Evolutionary conservation across 2,113 vertebrate species (phyloP).

Genomic region (Dolichotis patagonum): DNA sequence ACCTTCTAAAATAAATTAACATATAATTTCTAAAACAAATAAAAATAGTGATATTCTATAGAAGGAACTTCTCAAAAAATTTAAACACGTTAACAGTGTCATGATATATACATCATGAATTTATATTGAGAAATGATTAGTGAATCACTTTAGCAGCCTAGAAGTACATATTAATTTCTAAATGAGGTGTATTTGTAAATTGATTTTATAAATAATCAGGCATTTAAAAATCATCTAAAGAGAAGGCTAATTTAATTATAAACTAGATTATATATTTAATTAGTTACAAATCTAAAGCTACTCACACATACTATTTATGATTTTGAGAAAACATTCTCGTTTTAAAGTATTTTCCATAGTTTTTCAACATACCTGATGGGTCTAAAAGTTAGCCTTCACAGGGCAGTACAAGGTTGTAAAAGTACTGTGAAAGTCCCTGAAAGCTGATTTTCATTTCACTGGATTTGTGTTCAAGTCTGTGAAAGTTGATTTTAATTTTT

Average conservation of each 20-base stretch:
- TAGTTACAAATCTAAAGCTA: neutral
- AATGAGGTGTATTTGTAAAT: neutral
- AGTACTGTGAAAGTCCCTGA: neutral
- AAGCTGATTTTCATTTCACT: neutral
- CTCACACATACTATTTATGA: neutral
- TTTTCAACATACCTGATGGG: neutral
- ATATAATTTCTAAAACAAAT: neutral
- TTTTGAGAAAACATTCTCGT: neutral
- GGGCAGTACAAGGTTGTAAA: neutral
- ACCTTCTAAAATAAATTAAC: neutral
- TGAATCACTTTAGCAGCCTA: no score
- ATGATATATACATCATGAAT: neutral
- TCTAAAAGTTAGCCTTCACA: neutral
- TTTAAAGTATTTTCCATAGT: neutral
- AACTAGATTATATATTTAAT: neutral
- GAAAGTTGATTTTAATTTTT: neutral
- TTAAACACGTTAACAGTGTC: neutral
- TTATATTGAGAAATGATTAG: neutral
- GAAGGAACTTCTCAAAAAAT: neutral
- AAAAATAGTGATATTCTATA: neutral
- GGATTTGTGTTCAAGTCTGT: neutral
- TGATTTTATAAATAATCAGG: neutral
- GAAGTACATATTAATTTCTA: neutral
- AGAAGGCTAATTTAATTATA: neutral
- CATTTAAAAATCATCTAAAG: neutral